Evolutionary conservation across 2,888 invertebrate species (phyloP).

Genomic region (Orthonychiurus folsomi): DNA sequence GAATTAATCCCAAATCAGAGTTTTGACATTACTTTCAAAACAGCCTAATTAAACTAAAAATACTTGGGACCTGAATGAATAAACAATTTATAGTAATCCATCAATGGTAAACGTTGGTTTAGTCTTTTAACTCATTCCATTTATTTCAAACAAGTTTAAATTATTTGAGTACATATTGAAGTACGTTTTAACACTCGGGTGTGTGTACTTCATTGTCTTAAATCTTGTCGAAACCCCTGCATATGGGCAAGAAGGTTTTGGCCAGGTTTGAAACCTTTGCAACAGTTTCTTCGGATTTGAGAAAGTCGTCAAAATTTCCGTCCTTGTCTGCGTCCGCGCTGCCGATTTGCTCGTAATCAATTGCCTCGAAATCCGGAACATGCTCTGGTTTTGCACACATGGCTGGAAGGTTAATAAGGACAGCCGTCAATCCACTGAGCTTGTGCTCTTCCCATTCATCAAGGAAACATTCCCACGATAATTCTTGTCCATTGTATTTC

Average conservation of each 20-base stretch:
- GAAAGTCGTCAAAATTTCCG: neutral
- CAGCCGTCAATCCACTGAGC: neutral
- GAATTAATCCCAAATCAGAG: neutral
- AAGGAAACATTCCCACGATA: conserved; percentile 1
- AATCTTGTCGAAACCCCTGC: too few relatives aligned
- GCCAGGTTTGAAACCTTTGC: neutral
- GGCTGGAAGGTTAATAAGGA: conserved; percentile 3
- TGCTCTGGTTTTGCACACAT: conserved; percentile 4
- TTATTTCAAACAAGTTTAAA: too few relatives aligned
- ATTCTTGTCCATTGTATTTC: neutral
- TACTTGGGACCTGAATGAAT: too few relatives aligned
- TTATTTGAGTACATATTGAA: too few relatives aligned
- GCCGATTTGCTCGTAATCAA: neutral
- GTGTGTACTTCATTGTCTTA: too few relatives aligned
- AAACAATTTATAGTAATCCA: too few relatives aligned
- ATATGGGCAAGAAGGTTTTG: neutral
- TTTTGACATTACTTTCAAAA: neutral
- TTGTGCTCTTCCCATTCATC: conserved; percentile 15
- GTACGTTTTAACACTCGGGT: too few relatives aligned
- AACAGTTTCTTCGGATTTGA: neutral
- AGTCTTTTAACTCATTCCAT: too few relatives aligned
- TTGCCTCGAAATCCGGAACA: neutral
- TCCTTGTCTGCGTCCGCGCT: neutral
- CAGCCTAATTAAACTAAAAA: too few relatives aligned
- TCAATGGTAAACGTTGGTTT: too few relatives aligned